Evolutionary conservation across 1,140 invertebrate species (phyloP), one percentile per base, ranked within the genome.

Genomic region (Harlomillsia oculata): DNA sequence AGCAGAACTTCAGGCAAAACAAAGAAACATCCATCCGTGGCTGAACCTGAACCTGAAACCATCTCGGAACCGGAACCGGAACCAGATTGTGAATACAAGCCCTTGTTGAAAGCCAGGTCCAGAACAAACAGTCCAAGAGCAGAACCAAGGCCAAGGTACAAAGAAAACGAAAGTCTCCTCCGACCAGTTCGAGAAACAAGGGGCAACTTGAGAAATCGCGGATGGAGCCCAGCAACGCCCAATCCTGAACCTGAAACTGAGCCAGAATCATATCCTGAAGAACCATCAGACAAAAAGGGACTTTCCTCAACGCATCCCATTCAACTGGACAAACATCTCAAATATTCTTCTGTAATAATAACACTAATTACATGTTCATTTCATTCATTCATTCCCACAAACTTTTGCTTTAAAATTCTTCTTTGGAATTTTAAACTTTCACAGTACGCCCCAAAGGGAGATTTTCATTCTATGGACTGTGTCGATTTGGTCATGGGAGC

Each of bases 401-500:
- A 13, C n/a, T 43, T 3, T 8, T n/a, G 30, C 9, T 1, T 46
- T 4, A 20, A 46, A 30, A 29, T 30, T 45, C 11, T 45, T 2
- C 32, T 3, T 23, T 5, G 21, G 20, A 23, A 18, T 46, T 46
- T 46, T 0, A 21, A 26, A 26, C 5, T 20, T 32, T 32, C 34
- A 20, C 16, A 48, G 45, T 48, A 48, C n/a, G 23, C 45, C 13
- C 45, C 45, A 4, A 44, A 58, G 53, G 56, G 48, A 13, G 84
- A 50, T 67, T 88, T 89, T 89, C 71, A 85, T 69, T 79, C 85
- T 0, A 95, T 96, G 92, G 90, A 95, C 71, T 96, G 92, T 68
- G 91, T 88, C 5, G 91, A 96, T 70, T 85, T 97, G n/a, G 80
- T 96, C 13, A 91, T 95, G 60, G 91, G 90, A 14, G 78, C 80